Conservation (phyloP, 2,888 invertebrate species). For the Drosophila acutilabella region DNA sequence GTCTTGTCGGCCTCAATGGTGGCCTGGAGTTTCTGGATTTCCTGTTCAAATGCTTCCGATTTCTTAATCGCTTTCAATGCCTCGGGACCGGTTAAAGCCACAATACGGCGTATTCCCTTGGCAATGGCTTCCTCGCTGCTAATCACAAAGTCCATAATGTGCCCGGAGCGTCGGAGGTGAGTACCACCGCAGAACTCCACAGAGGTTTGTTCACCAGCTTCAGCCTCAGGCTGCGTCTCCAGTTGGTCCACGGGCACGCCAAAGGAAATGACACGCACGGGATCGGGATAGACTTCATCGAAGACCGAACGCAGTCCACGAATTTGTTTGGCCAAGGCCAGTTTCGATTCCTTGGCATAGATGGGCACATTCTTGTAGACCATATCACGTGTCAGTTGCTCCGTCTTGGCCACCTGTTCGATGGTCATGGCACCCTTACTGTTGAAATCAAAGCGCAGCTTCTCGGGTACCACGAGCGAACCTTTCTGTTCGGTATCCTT, state of each 20-base stretch:
- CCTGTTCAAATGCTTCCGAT: conserved; percentile 91
- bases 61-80: conserved; percentile 94
- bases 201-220: conserved; percentile 93
- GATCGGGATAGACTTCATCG: conserved; percentile 99
- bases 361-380: conserved; percentile 92
- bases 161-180: conserved; percentile 95
- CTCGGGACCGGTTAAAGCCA: conserved; percentile 98
- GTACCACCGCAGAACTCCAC: conserved; percentile 99
- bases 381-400: conserved; percentile 91
- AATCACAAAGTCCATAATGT: conserved; percentile 98
- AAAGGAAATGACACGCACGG: conserved; percentile 96
- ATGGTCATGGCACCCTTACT: conserved; percentile 96
- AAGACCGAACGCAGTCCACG: conserved; percentile 98
- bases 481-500: conserved; percentile 97
- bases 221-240: conserved; percentile 93
- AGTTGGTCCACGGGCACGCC: conserved; percentile 96
- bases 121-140: conserved; percentile 99
- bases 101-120: conserved; percentile 98
- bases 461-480: conserved; percentile 98
- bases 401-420: conserved; percentile 94
- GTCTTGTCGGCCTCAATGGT: conserved; percentile 87
- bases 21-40: conserved; percentile 88
- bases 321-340: conserved; percentile 95
- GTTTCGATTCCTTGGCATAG: conserved; percentile 93
- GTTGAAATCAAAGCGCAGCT: conserved; percentile 98